phyloP scores from a whole-genome alignment of 2,888 invertebrate species.

The Deilephila elpenor region DNA sequence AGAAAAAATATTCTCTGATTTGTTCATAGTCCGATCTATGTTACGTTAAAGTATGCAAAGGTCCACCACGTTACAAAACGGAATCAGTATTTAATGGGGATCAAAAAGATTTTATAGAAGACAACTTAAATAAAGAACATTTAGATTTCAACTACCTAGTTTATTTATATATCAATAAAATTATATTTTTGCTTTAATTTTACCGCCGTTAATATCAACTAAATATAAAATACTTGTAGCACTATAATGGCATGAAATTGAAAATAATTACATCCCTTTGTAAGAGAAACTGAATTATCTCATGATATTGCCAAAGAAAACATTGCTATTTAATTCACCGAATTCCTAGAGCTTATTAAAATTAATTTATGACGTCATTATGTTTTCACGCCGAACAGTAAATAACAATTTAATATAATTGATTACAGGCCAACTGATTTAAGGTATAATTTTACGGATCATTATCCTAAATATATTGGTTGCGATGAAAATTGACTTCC shows the following conservation, averaged over 20 bases:
- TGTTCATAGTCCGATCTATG: too few relatives aligned
- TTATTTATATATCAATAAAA: too few relatives aligned
- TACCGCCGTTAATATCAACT: not conserved
- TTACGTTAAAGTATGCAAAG: too few relatives aligned
- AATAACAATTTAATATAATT: slow-evolving; percentile 40
- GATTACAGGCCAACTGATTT: slow-evolving; percentile 38
- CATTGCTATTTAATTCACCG: slow-evolving; percentile 33
- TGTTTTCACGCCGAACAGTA: slow-evolving; percentile 37
- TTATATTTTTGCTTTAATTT: too few relatives aligned
- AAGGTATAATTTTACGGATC: slow-evolving; percentile 46
- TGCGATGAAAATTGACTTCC: slow-evolving; percentile 35
- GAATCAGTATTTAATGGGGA: too few relatives aligned
- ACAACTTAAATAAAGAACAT: too few relatives aligned
- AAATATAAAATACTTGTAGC: not conserved
- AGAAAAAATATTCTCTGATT: too few relatives aligned
- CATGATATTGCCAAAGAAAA: slow-evolving; percentile 8
- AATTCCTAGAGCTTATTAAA: slow-evolving; percentile 37
- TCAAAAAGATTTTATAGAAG: too few relatives aligned
- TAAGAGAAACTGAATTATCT: not conserved
- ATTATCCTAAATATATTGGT: slow-evolving; percentile 48
- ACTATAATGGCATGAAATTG: too few relatives aligned
- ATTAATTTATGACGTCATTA: slow-evolving; percentile 48
- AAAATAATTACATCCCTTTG: slow-evolving; percentile 3
- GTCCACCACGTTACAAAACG: too few relatives aligned
- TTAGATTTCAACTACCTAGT: too few relatives aligned